Conservation (phyloP, 2,113 vertebrate species). For the Chrysochloris asiatica region DNA sequence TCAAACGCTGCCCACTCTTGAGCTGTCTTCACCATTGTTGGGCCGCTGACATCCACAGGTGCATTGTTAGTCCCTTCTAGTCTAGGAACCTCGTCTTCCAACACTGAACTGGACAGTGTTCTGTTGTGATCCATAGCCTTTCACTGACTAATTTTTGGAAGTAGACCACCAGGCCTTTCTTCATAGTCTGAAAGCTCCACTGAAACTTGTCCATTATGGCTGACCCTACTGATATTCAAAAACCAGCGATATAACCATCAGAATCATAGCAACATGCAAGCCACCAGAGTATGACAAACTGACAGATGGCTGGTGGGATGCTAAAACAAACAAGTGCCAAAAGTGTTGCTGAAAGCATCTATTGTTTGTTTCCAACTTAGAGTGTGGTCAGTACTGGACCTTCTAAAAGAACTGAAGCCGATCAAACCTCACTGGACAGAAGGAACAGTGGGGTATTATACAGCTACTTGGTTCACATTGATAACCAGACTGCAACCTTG, state of each 20-base stretch:
- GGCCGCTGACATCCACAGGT: neutral
- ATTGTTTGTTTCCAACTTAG: slow-evolving; percentile 65
- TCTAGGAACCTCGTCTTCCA: neutral
- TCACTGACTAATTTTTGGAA: neutral
- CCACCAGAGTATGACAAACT: neutral
- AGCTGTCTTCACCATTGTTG: neutral
- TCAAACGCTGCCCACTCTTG: neutral
- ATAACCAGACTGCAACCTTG: neutral
- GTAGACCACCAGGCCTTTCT: neutral
- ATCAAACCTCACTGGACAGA: slow-evolving; percentile 2
- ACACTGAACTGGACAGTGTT: neutral
- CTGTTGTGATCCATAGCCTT: neutral
- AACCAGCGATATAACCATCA: neutral
- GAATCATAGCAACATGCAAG: neutral
- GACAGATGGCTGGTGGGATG: neutral
- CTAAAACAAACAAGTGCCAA: slow-evolving; percentile 75
- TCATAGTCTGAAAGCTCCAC: neutral
- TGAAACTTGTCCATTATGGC: neutral
- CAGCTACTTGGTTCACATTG: neutral
- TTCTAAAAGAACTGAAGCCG: slow-evolving; percentile 62
- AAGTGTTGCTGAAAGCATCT: slow-evolving; percentile 69
- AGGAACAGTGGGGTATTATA: slow-evolving; percentile 8
- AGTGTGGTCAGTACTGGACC: slow-evolving; percentile 27
- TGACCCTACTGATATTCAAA: neutral
- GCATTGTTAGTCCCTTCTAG: neutral